A percentile compares a stretch with the other conserved stretches of the same genome.
phyloP scores from a whole-genome alignment of 2,113 vertebrate genomes.

The Thunnus thynnus region DNA sequence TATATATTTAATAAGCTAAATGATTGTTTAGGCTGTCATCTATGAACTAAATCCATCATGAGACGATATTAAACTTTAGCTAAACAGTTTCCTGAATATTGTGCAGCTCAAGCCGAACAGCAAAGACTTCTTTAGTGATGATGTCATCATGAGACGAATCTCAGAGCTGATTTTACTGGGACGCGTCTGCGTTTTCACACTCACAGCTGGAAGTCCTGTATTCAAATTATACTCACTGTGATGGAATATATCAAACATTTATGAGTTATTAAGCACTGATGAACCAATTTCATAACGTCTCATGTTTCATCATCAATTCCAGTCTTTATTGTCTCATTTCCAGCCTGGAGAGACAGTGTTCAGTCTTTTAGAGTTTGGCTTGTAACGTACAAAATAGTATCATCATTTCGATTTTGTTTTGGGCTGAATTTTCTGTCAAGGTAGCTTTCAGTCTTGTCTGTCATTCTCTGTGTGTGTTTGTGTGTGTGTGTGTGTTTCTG shows the following conservation, averaged over 20 bases:
- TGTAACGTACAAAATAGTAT: background rate
- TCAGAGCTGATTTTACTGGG: conserved; percentile 14
- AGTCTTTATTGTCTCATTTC: background rate
- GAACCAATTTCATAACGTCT: conserved; percentile 5
- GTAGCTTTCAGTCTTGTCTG: background rate
- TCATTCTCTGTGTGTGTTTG: background rate
- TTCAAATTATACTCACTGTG: conserved; percentile 26
- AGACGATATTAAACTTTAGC: no score
- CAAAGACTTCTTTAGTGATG: background rate
- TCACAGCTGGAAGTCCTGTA: conserved; percentile 50
- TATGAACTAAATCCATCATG: no score
- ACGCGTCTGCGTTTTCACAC: conserved; percentile 25
- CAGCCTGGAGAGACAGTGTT: background rate
- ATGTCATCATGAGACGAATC: conserved; percentile 23
- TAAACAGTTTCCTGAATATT: no score
- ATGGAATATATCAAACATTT: conserved; percentile 29
- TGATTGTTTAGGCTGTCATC: no score
- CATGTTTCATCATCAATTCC: conserved; percentile 19
- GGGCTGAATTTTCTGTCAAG: background rate
- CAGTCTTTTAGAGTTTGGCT: background rate
- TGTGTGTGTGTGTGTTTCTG: background rate
- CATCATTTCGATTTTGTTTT: background rate
- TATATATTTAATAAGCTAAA: no score
- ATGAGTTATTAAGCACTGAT: conserved; percentile 26
- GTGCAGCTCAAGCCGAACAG: no score